phyloP scores from a whole-genome alignment of 2,113 vertebrate species.

The Arizona elegans region DNA sequence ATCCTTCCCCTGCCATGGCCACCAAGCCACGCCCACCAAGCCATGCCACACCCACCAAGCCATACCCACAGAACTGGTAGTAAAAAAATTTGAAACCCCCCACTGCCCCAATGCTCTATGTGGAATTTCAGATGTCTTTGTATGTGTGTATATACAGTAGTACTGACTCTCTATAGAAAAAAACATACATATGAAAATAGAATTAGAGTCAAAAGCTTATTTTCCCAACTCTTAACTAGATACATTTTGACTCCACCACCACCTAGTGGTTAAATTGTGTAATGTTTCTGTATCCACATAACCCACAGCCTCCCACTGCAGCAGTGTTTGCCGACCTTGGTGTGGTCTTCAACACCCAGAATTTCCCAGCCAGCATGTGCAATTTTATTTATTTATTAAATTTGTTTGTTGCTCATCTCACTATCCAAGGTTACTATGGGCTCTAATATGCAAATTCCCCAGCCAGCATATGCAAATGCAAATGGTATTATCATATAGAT shows the following conservation, averaged over 20 bases:
- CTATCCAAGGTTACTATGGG: not conserved
- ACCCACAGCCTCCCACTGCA: not conserved
- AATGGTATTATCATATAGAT: not conserved
- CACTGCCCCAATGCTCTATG: not conserved
- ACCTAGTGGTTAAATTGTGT: not conserved
- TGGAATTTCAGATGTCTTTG: not conserved
- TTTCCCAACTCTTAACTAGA: not conserved
- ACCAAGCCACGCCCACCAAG: too few species aligned
- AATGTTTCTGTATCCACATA: not conserved
- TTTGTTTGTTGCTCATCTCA: not conserved
- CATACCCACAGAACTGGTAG: too few species aligned
- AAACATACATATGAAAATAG: not conserved
- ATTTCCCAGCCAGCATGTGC: not conserved
- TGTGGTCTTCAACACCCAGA: not conserved
- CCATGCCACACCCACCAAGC: too few species aligned
- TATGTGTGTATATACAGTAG: not conserved
- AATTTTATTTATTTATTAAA: not conserved
- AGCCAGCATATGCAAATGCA: not conserved
- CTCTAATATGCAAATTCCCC: not conserved
- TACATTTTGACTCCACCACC: not conserved
- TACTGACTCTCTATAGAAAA: not conserved
- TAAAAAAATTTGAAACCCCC: too few species aligned
- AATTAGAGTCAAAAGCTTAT: not conserved
- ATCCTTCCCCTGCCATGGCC: too few species aligned
- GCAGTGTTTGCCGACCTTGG: not conserved